phyloP scores from a whole-genome alignment of 2,797 vertebrate genomes.

The Liparis tanakae region DNA sequence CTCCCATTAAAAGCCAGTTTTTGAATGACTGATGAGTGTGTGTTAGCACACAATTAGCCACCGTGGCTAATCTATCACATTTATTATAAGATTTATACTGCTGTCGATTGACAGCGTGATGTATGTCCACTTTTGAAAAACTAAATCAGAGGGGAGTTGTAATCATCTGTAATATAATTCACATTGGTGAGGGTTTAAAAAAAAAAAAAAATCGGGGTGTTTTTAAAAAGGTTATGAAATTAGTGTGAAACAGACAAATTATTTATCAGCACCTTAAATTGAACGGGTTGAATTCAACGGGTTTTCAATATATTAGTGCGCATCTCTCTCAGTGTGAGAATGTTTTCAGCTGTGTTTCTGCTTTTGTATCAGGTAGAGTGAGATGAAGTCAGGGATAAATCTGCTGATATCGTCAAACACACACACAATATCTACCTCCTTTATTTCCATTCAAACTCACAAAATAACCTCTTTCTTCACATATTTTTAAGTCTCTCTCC shows the following conservation, averaged over 20 bases:
- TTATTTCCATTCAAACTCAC: slow-evolving; percentile 12
- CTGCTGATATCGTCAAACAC: slow-evolving; percentile 66
- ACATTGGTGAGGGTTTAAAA: slow-evolving; percentile 62
- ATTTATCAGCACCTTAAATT: slow-evolving; percentile 30
- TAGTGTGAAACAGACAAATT: slow-evolving; percentile 13
- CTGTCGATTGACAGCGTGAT: slow-evolving; percentile 72
- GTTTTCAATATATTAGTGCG: slow-evolving; percentile 1
- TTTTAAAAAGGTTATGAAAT: slow-evolving; percentile 54
- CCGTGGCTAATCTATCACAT: slow-evolving; percentile 76
- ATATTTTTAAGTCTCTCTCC: slow-evolving; percentile 20
- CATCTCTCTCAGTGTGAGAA: not conserved
- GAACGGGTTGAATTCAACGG: no score
- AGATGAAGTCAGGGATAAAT: slow-evolving; percentile 53
- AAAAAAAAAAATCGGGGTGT: slow-evolving; percentile 44
- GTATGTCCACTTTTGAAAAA: slow-evolving; percentile 71
- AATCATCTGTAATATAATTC: slow-evolving; percentile 75
- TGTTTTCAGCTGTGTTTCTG: slow-evolving; percentile 3
- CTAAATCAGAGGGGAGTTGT: slow-evolving; percentile 72
- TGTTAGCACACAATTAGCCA: slow-evolving; percentile 81
- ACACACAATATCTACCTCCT: not conserved
- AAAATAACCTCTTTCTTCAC: slow-evolving; percentile 28
- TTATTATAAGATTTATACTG: slow-evolving; percentile 78
- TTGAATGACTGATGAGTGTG: slow-evolving; percentile 82
- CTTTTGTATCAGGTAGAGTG: slow-evolving; percentile 35
- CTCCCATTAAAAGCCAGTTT: slow-evolving; percentile 80